These are phyloP conservation scores for Tetragonula clypearis DNA, from an alignment of 1,140 invertebrate species.

Conservation along the genomic window DNA sequence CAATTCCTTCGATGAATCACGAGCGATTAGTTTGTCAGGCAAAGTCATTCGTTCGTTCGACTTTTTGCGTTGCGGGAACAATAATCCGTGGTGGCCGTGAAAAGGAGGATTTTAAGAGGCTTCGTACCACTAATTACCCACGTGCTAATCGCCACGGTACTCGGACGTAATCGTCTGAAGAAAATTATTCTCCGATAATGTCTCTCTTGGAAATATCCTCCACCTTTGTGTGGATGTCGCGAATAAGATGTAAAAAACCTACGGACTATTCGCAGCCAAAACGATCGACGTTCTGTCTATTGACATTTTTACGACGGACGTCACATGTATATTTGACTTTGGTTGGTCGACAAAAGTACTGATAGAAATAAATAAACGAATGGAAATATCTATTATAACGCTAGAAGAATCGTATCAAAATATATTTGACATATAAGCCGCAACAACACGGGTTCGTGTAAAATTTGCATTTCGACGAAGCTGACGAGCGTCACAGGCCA, in stretches of 20 bases:
- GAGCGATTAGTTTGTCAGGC: background rate
- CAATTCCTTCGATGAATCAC: slow-evolving; percentile 14
- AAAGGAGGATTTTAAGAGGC: background rate
- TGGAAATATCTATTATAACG: too few species aligned
- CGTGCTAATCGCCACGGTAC: background rate
- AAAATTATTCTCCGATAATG: background rate
- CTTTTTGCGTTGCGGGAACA: background rate
- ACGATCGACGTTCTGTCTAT: background rate
- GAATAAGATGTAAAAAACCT: background rate
- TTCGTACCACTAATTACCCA: background rate
- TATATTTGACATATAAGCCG: too few species aligned
- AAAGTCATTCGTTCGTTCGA: background rate
- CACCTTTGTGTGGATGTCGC: background rate
- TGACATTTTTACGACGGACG: background rate
- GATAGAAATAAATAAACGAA: too few species aligned
- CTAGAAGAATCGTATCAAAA: too few species aligned
- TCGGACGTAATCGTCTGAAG: background rate
- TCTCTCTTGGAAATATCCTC: background rate
- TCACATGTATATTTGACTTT: too few species aligned
- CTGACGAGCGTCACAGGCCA: too few species aligned
- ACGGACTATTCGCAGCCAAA: background rate
- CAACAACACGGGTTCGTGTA: too few species aligned
- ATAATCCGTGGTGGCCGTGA: background rate
- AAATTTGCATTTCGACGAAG: too few species aligned
- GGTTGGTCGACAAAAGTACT: too few species aligned